phyloP scores from a whole-genome alignment of 1,140 invertebrate genomes.

The Drosophila auraria region DNA sequence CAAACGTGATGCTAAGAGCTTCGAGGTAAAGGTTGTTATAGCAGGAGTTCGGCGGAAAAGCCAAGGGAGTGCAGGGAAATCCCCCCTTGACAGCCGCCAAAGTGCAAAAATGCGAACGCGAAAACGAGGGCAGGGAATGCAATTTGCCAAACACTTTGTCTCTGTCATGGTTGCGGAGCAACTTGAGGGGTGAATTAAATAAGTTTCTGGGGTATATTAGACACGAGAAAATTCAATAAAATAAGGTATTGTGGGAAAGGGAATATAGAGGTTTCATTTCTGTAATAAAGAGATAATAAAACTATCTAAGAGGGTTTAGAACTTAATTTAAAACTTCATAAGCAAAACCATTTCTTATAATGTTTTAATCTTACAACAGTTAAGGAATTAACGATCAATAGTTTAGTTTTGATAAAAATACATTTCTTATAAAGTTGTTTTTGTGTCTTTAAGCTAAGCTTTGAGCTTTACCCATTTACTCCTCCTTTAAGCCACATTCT shows the following conservation, averaged over 20 bases:
- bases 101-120: constrained; percentile 72
- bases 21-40: constrained; percentile 23
- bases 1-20: constrained; percentile 64
- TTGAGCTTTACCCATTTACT: no score
- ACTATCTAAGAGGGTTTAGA: not conserved
- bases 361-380: not conserved
- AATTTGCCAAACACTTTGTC: constrained; percentile 57
- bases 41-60: constrained; percentile 1
- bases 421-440: no score
- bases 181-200: constrained; percentile 4
- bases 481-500: no score
- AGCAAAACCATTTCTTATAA: not conserved
- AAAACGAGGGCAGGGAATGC: constrained; percentile 58
- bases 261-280: no score
- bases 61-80: constrained; percentile 4
- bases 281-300: not conserved
- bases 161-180: constrained; percentile 27
- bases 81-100: constrained; percentile 50
- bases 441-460: not conserved
- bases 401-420: no score
- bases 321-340: no score
- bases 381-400: no score
- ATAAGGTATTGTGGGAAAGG: no score
- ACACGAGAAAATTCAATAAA: not conserved
- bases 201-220: constrained; percentile 9